Conservation (phyloP, 2,113 vertebrate genomes). For the Nibea coibor region DNA sequence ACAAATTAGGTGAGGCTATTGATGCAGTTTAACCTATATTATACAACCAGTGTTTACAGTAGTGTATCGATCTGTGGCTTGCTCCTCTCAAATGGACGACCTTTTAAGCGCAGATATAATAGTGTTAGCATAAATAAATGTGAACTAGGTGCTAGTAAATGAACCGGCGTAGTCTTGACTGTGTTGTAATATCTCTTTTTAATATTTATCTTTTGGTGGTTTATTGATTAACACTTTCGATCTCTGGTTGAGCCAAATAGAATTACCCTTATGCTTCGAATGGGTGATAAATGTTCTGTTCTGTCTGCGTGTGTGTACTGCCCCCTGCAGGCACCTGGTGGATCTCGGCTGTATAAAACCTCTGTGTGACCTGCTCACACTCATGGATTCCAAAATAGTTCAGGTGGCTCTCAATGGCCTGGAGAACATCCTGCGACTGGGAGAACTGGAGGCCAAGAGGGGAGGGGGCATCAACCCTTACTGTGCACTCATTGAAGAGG, state of each 20-base stretch:
- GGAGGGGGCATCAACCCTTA: conserved; percentile 96
- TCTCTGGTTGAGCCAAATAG: background rate
- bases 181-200: background rate
- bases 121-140: no score
- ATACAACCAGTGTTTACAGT: background rate
- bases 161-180: no score
- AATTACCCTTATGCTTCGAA: background rate
- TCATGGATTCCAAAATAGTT: conserved; percentile 99
- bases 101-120: background rate
- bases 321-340: conserved; percentile 90
- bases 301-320: conserved; percentile 11
- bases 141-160: no score
- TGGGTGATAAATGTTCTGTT: background rate
- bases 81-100: background rate
- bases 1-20: conserved; percentile 87
- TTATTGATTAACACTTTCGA: background rate
- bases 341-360: conserved; percentile 97
- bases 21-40: background rate
- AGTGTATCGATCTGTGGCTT: background rate
- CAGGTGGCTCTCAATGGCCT: conserved; percentile 96
- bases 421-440: conserved; percentile 96
- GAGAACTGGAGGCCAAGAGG: conserved; percentile 95
- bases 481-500: conserved; percentile 96
- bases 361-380: conserved; percentile 96
- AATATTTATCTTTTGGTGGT: background rate